phyloP scores from a whole-genome alignment of 2,888 invertebrate species.

The Branchellion lobata region DNA sequence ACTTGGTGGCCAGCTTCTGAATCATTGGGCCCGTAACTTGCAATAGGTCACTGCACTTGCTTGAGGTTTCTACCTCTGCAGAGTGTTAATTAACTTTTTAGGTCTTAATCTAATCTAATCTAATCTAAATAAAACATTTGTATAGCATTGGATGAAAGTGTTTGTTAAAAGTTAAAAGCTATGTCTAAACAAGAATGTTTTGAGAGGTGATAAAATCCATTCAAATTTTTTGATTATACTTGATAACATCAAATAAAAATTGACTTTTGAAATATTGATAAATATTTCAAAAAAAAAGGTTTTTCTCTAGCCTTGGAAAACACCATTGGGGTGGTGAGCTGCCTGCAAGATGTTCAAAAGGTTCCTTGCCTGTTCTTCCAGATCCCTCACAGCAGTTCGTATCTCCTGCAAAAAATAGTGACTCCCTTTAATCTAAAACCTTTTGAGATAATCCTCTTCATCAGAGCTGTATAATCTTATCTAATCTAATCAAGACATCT shows the following conservation, averaged over 20 bases:
- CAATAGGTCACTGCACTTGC: conserved; percentile 69
- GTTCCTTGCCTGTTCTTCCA: conserved; percentile 77
- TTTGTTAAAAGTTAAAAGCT: too few species aligned
- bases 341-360: conserved; percentile 77
- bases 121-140: too few species aligned
- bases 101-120: too few species aligned
- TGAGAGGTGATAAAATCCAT: too few species aligned
- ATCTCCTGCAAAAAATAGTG: conserved; percentile 49
- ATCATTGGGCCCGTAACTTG: conserved; percentile 71
- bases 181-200: too few species aligned
- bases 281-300: background rate
- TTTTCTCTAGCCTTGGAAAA: conserved; percentile 68
- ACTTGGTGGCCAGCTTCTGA: conserved; percentile 68
- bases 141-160: too few species aligned
- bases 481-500: too few species aligned
- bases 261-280: background rate
- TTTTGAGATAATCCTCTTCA: too few species aligned
- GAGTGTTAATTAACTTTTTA: background rate
- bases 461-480: too few species aligned
- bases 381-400: conserved; percentile 67
- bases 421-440: too few species aligned
- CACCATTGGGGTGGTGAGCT: conserved; percentile 73
- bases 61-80: conserved; percentile 56
- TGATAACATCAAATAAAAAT: conserved; percentile 6
- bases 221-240: too few species aligned